Evolutionary conservation across 2,888 invertebrate genomes (phyloP).

Genomic region (Luperina testacea): DNA sequence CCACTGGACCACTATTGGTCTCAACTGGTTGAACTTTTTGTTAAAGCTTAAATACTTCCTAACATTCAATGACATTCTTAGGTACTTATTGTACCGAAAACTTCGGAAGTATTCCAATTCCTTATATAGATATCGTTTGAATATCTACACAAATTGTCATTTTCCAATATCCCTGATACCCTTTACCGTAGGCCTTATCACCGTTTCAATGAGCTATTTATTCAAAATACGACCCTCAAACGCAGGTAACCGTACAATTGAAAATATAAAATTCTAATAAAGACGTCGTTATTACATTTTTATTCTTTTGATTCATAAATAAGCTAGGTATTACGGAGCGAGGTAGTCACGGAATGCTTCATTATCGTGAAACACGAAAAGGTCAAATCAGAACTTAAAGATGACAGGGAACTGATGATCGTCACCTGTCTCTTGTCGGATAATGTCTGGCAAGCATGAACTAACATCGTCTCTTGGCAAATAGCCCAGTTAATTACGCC

Average conservation of each 20-base stretch:
- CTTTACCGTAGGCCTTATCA: constrained; percentile 42
- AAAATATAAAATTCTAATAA: constrained; percentile 63
- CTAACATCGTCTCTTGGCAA: constrained; percentile 56
- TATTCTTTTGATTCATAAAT: constrained; percentile 59
- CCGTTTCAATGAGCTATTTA: constrained; percentile 54
- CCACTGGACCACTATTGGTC: too few relatives aligned
- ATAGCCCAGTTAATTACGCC: constrained; percentile 62
- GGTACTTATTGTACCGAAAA: not conserved
- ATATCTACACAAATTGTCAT: constrained; percentile 38
- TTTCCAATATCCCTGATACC: constrained; percentile 52
- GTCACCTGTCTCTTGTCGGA: constrained; percentile 45
- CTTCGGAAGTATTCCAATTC: not conserved
- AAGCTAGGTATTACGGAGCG: constrained; percentile 41
- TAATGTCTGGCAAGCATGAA: constrained; percentile 55
- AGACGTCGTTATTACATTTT: constrained; percentile 64
- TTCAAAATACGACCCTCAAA: constrained; percentile 55
- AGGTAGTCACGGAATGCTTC: constrained; percentile 35
- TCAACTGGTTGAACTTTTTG: not conserved
- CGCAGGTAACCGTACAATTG: constrained; percentile 56
- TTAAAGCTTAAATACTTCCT: not conserved
- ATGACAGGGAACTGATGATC: constrained; percentile 50
- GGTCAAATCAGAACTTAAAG: constrained; percentile 20
- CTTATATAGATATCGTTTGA: constrained; percentile 2
- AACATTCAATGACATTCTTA: not conserved
- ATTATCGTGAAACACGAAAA: constrained; percentile 32